phyloP scores from a whole-genome alignment of 2,888 invertebrate species.

The Drosophila lutescens region DNA sequence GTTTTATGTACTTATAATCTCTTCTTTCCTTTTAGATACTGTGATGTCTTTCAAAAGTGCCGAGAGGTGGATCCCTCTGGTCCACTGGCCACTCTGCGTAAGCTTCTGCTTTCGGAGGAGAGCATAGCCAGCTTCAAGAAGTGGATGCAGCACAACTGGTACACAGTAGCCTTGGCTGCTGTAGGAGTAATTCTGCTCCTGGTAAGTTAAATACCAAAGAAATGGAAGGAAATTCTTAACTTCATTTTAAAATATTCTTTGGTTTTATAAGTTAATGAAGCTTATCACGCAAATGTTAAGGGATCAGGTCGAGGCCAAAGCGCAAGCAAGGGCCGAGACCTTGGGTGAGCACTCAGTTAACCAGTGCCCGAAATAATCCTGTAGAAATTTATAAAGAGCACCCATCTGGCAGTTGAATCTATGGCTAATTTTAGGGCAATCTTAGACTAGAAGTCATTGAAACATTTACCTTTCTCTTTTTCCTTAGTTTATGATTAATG shows the following conservation, averaged over 20 bases:
- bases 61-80: slow-evolving; percentile 97
- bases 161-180: slow-evolving; percentile 91
- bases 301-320: slow-evolving; percentile 77
- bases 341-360: slow-evolving; percentile 51
- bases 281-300: slow-evolving; percentile 73
- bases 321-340: slow-evolving; percentile 39
- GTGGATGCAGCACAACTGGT: slow-evolving; percentile 96
- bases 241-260: slow-evolving; percentile 34
- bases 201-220: slow-evolving; percentile 86
- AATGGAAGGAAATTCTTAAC: neutral
- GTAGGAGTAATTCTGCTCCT: slow-evolving; percentile 90
- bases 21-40: slow-evolving; percentile 85
- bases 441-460: slow-evolving; percentile 36
- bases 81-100: slow-evolving; percentile 94
- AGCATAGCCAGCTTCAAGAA: slow-evolving; percentile 94
- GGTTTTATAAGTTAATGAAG: slow-evolving; percentile 70
- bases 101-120: slow-evolving; percentile 94
- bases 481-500: neutral
- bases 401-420: slow-evolving; percentile 31
- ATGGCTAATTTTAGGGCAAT: slow-evolving; percentile 41
- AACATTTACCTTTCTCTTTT: neutral
- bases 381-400: slow-evolving; percentile 32
- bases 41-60: slow-evolving; percentile 90
- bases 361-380: slow-evolving; percentile 25
- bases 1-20: neutral